Base-by-base conservation (phyloP, 1,140 invertebrate genomes). In the Scaptomyza graminum region DNA sequence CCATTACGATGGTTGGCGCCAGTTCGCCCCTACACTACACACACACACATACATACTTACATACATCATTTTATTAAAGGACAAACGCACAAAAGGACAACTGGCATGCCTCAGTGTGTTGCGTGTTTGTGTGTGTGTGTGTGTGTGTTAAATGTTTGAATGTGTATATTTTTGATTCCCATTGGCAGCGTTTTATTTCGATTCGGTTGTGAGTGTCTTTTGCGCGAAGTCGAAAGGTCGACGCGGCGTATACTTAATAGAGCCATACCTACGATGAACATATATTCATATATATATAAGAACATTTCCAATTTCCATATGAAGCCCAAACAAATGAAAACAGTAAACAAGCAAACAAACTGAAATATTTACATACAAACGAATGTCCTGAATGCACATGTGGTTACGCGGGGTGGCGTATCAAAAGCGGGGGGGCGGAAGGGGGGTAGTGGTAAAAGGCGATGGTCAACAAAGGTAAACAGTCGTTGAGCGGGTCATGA, bases 251-350 rank as follows among this genome's bases (percentile, higher is more conserved):
- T 73, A 68, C 56, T 34, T 63, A 31, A 62, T 25, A 52, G 18
- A 56, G 6, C 54, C 13, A 25, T 39, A 15, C 15, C 18, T n/a
- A 31, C 12, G 43, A 41, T 4, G 12, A 31, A 25, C 28, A 52
- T 54, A 9, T 28, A 22, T 25, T 1, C 25, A 34, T 50, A 9
- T 56, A 47, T 50, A 22, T 44, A 44, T 74, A 65, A 74, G 77
- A 82, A 82, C 50, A 87, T 87, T 87, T 85, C 78, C 78, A 87
- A 85, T 87, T 85, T 87, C 66, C 81, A 85, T 85, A 85, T 78
- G 74, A 74, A 81, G 70, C 82, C 63, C 68, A 74, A 81, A 76
- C 28, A 61, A 80, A 64, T 49, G 81, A 68, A 81, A 81, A 69
- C 64, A 66, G 15, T 44, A 44, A 65, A 66, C 74, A 67, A 74